Conservation (phyloP, 2,888 invertebrate species). For the Cartodere bifasciata region DNA sequence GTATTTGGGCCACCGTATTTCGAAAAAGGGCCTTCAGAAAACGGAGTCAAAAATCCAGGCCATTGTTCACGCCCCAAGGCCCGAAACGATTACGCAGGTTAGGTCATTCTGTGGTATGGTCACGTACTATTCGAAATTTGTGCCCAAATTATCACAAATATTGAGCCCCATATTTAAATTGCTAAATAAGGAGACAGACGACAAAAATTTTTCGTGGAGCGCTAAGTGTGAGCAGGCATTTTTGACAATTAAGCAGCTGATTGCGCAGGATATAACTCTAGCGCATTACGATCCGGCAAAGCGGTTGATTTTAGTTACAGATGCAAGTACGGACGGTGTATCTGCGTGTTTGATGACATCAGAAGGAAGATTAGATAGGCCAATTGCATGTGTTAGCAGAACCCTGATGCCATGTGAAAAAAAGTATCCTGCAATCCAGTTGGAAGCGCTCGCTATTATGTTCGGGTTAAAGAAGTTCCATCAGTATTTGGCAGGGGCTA, state of each 20-base stretch:
- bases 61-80: too few species aligned
- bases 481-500: slow-evolving; percentile 8
- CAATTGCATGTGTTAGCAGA: slow-evolving; percentile 13
- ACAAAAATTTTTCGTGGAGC: slow-evolving; percentile 11
- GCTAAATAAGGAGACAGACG: too few species aligned
- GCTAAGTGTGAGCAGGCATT: slow-evolving; percentile 12
- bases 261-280: slow-evolving; percentile 12
- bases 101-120: too few species aligned
- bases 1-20: too few species aligned
- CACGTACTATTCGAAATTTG: too few species aligned
- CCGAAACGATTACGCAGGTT: too few species aligned
- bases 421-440: slow-evolving; percentile 11
- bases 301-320: slow-evolving; percentile 4
- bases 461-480: slow-evolving; percentile 8
- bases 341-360: too few species aligned
- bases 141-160: too few species aligned
- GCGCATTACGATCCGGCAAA: slow-evolving; percentile 14
- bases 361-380: too few species aligned
- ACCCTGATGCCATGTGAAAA: slow-evolving; percentile 11
- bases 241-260: slow-evolving; percentile 10
- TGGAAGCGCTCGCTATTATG: slow-evolving; percentile 12
- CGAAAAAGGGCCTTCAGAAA: too few species aligned
- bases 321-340: slow-evolving; percentile 7
- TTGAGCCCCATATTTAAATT: too few species aligned
- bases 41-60: too few species aligned